Conservation (phyloP, 2,888 invertebrate species). For the Lingula anatina region DNA sequence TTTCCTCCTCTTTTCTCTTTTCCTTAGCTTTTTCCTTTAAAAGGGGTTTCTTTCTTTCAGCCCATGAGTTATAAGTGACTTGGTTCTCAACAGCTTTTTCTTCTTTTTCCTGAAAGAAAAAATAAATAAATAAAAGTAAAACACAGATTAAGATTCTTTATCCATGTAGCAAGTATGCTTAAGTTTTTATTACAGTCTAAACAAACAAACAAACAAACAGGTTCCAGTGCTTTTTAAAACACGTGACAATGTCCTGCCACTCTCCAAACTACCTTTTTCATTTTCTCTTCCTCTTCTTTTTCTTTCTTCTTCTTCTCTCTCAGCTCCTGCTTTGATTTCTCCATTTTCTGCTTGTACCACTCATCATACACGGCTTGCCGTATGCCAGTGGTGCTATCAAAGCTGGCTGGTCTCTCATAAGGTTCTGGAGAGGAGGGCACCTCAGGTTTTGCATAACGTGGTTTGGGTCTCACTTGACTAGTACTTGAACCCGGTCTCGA, state of each 20-base stretch:
- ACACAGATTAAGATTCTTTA: no score
- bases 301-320: constrained; percentile 28
- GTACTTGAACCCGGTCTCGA: constrained; percentile 4
- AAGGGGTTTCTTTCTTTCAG: constrained; percentile 25
- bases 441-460: constrained; percentile 27
- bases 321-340: constrained; percentile 18
- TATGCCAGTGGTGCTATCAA: constrained; percentile 29
- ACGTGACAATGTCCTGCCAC: background rate
- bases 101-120: constrained; percentile 18
- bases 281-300: constrained; percentile 29
- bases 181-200: background rate
- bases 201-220: background rate
- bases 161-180: background rate
- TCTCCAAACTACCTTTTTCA: constrained; percentile 22
- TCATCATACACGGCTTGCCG: constrained; percentile 33
- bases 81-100: constrained; percentile 25
- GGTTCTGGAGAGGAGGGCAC: constrained; percentile 18
- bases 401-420: constrained; percentile 11
- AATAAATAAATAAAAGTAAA: background rate
- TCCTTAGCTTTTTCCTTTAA: constrained; percentile 16
- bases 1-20: constrained; percentile 23
- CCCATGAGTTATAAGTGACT: constrained; percentile 30
- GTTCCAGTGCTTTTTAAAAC: background rate
- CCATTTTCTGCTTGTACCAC: constrained; percentile 28
- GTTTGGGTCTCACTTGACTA: constrained; percentile 26